Evolutionary conservation across 2,113 vertebrate genomes (phyloP).

Genomic region (Gnathonemus echidnorhynchus): DNA sequence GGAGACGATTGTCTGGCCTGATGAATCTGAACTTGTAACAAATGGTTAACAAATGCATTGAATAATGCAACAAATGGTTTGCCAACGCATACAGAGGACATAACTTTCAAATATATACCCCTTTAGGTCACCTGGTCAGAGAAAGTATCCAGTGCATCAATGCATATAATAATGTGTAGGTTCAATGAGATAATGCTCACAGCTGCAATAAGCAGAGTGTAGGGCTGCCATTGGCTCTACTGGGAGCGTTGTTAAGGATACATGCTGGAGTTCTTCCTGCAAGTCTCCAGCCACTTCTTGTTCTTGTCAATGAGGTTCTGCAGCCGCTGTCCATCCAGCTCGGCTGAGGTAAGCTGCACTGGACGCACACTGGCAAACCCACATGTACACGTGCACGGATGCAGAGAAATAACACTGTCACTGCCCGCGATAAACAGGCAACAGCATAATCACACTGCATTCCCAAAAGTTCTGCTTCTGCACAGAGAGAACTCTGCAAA

Average conservation of each 20-base stretch:
- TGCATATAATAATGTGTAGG: not conserved
- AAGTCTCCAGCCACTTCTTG: constrained; percentile 77
- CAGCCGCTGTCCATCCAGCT: constrained; percentile 51
- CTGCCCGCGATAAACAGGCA: not conserved
- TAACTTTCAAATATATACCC: not conserved
- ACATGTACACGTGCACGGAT: not conserved
- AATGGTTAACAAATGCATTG: not conserved
- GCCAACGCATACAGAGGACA: not conserved
- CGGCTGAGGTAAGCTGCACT: constrained; percentile 34
- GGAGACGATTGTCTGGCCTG: not conserved
- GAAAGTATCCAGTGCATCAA: not conserved
- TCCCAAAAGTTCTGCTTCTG: not conserved
- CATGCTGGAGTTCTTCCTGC: constrained; percentile 68
- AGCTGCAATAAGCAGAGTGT: not conserved
- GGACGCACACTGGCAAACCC: constrained; percentile 42
- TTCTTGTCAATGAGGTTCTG: constrained; percentile 70
- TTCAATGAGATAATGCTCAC: not conserved
- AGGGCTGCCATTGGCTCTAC: not conserved
- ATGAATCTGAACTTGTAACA: not conserved
- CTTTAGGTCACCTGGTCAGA: not conserved
- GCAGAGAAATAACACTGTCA: not conserved
- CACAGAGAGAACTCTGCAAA: not conserved
- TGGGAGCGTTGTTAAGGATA: constrained; percentile 69
- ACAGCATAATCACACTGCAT: not conserved
- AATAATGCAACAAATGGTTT: not conserved